Conservation (phyloP, 1,140 invertebrate genomes). For the Charaxes varanes region DNA sequence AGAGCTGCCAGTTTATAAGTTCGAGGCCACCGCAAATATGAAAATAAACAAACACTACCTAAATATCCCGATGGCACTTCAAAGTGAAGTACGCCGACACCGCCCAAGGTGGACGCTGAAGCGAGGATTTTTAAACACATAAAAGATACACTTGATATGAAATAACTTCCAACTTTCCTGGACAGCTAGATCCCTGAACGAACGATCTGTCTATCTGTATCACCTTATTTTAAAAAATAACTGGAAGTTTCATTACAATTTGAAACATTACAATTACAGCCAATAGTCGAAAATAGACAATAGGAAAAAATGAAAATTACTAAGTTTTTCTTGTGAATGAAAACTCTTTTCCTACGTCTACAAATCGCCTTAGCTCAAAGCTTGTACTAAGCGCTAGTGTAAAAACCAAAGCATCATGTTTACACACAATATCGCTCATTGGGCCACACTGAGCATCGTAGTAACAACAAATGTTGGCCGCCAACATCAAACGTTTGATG, state of each 20-base stretch:
- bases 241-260: too few species aligned
- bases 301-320: too few species aligned
- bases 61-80: slow-evolving; percentile 63
- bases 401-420: slow-evolving; percentile 52
- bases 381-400: slow-evolving; percentile 24
- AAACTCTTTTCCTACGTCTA: too few species aligned
- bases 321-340: too few species aligned
- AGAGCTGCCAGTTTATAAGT: slow-evolving; percentile 43
- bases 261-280: too few species aligned
- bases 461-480: slow-evolving; percentile 37
- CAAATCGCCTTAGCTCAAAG: slow-evolving; percentile 19
- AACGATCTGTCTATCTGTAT: too few species aligned
- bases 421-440: slow-evolving; percentile 61
- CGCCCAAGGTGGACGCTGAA: too few species aligned
- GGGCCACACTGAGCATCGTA: slow-evolving; percentile 37
- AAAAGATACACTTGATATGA: too few species aligned
- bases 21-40: slow-evolving; percentile 56
- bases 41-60: slow-evolving; percentile 67
- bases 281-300: too few species aligned
- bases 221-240: too few species aligned
- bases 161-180: too few species aligned
- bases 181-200: too few species aligned
- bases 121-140: not conserved
- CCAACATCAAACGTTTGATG: slow-evolving; percentile 20
- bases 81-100: slow-evolving; percentile 41